Evolutionary conservation across 2,113 vertebrate genomes (phyloP).

Genomic region (Himantopus leucocephalus): DNA sequence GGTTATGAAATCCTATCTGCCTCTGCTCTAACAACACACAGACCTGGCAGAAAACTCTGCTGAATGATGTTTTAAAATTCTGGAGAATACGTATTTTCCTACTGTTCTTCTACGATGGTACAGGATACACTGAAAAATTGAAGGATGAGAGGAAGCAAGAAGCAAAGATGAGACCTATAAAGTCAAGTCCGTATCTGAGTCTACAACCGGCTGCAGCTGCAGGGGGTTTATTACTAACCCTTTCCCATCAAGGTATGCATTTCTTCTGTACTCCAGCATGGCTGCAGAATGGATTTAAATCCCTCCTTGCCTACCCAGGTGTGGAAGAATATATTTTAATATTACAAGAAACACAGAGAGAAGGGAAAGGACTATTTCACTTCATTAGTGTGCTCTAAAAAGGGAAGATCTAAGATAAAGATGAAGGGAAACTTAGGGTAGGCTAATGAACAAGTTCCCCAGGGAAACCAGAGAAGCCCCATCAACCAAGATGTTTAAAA

Average conservation of each 20-base stretch:
- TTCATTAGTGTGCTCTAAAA: conserved; percentile 48
- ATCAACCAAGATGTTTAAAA: conserved; percentile 5
- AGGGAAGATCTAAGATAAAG: conserved; percentile 55
- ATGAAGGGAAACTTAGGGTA: conserved; percentile 41
- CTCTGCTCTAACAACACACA: neutral
- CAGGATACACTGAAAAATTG: neutral
- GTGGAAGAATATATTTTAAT: conserved; percentile 47
- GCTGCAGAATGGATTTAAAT: neutral
- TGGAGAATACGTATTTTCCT: neutral
- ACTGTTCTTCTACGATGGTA: neutral
- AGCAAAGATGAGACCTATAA: neutral
- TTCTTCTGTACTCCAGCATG: neutral
- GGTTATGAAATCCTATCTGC: neutral
- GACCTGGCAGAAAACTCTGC: neutral
- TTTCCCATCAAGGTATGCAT: neutral
- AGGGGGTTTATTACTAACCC: neutral
- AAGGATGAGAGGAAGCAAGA: neutral
- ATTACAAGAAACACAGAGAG: conserved; percentile 5
- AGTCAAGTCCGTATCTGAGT: neutral
- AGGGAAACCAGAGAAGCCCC: conserved; percentile 35
- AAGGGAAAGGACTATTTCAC: conserved; percentile 1
- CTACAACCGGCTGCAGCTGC: neutral
- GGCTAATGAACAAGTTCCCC: neutral
- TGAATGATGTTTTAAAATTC: neutral
- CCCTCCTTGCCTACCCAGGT: neutral